Evolutionary conservation across 37 sponge, comb jelly and placozoan species (phyloP).

Genomic region (Beroe ovata): DNA sequence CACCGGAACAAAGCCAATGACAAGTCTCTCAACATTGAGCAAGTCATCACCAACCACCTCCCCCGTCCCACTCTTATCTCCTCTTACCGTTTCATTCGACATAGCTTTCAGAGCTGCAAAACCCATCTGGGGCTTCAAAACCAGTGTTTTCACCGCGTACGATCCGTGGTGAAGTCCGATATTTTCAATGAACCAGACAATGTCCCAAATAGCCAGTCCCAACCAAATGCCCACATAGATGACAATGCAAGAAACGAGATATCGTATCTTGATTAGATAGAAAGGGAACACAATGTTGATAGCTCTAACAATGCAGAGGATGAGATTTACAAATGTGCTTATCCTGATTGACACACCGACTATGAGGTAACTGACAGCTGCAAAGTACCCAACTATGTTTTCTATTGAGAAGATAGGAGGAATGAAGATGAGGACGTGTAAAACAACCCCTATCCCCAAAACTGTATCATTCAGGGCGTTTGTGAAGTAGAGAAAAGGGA

Average conservation of each 20-base stretch:
- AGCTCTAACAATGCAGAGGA: not conserved
- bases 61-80: not conserved
- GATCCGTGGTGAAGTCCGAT: not conserved
- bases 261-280: not conserved
- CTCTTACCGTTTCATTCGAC: too few species aligned
- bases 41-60: not conserved
- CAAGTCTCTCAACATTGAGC: too few species aligned
- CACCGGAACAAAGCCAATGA: not conserved
- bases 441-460: not conserved
- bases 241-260: not conserved
- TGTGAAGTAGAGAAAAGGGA: slow-evolving; percentile 20
- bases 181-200: not conserved
- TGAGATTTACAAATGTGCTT: not conserved
- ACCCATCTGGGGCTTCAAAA: slow-evolving; percentile 13
- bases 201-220: not conserved
- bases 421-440: not conserved
- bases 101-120: too few species aligned
- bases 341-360: not conserved
- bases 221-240: not conserved
- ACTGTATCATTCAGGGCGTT: not conserved
- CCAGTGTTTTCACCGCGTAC: not conserved
- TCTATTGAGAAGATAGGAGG: not conserved
- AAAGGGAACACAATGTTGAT: not conserved
- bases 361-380: not conserved
- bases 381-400: not conserved